Evolutionary conservation across 2,113 vertebrate genomes (phyloP), one percentile per base, ranked within the genome.

Genomic region (Paralichthys olivaceus): DNA sequence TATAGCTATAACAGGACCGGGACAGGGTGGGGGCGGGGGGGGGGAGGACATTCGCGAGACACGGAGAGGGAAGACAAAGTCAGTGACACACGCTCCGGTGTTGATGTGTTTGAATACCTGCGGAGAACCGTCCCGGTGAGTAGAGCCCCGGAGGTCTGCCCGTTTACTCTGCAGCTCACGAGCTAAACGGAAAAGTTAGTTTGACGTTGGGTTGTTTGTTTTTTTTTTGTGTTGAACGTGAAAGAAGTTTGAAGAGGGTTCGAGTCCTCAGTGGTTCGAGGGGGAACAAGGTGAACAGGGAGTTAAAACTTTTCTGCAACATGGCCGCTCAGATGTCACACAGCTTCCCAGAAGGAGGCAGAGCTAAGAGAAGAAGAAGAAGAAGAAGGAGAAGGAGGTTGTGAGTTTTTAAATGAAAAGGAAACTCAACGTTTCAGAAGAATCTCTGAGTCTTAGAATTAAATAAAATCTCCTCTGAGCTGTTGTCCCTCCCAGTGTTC

Each of bases 281-380:
- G 79, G 79, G 71, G 81, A 84, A 87, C 84, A 88, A 90, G 87
- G 89, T 93, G 79, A 92, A 90, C 70, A 83, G 81, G 69, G 90
- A 92, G 91, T 91, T 89, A 84, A 90, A 90, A 56, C 88, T 90
- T 55, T 89, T 87, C 76, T 84, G 77, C 93, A 94, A 94, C 34
- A 94, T 94, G 93, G 93, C 93, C 89, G 93, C 93, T 91, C 78
- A 82, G 77, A 85, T 88, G 89, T 93, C 91, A 83, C 88, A 32
- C 61, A 73, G 69, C 43, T 84, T 71, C 58, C 53, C 81, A 37
- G 77, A 79, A 81, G 87, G 56, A 79, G 51, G 56, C 84, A 57
- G 49, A 65, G 68, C 43, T 55, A 45, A 19, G 1, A 58, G 17
- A 37, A 49, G 45, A 5, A 45, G 43, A 45, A 45, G 4, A 11